Evolutionary conservation across 1,140 invertebrate genomes (phyloP).

Genomic region (Nymphalis io): DNA sequence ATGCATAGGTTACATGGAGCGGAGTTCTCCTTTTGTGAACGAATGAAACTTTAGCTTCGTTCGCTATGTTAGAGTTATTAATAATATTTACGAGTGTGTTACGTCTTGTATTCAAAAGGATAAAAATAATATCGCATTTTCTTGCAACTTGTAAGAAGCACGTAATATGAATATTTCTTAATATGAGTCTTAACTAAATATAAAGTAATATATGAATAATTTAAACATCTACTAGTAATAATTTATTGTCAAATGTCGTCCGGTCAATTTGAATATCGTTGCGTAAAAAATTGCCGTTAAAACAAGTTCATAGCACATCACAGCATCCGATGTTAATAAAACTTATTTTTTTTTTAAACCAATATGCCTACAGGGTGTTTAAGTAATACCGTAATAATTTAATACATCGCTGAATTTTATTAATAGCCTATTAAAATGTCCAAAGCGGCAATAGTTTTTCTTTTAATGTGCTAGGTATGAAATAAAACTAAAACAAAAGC

Average conservation of each 20-base stretch:
- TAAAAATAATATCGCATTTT: conserved; percentile 4
- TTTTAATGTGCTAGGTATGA: not conserved
- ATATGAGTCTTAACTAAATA: not conserved
- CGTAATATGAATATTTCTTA: not conserved
- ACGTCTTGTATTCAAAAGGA: conserved; percentile 6
- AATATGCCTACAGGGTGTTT: conserved; percentile 11
- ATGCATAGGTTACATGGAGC: conserved; percentile 76
- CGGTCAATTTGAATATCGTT: conserved; percentile 53
- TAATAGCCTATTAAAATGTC: conserved; percentile 1
- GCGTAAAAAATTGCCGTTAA: conserved; percentile 38
- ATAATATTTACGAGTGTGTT: conserved; percentile 69
- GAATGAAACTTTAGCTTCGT: conserved; percentile 66
- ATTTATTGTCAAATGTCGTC: conserved; percentile 42
- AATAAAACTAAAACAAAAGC: not conserved
- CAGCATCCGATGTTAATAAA: conserved; percentile 52
- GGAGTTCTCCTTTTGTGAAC: conserved; percentile 75
- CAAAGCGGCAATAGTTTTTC: not conserved
- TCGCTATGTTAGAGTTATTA: conserved; percentile 59
- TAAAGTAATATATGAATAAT: conserved; percentile 2
- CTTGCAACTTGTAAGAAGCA: not conserved
- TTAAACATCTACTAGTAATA: not conserved
- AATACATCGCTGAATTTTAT: conserved; percentile 1
- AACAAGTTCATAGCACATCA: conserved; percentile 40
- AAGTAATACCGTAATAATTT: conserved; percentile 8
- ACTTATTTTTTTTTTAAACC: conserved; percentile 23